phyloP scores from a whole-genome alignment of 1,140 invertebrate genomes.

The Trichonephila clavata region DNA sequence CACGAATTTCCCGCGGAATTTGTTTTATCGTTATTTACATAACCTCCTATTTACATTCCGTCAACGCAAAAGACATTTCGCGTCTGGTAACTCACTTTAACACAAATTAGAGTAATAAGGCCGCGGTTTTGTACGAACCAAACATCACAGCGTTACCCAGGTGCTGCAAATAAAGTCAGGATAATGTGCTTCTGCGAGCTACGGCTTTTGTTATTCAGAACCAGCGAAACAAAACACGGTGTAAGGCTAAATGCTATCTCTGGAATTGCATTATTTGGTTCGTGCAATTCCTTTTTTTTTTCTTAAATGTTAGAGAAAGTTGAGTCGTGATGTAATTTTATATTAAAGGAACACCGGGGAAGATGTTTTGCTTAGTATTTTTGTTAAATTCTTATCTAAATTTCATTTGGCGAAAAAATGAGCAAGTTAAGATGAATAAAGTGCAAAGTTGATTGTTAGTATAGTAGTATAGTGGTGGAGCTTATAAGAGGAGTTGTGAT shows the following conservation, averaged over 20 bases:
- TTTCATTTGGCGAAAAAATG: neutral
- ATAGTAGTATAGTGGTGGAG: no score
- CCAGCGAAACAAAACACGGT: neutral
- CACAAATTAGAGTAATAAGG: conserved; percentile 52
- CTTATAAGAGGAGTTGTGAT: no score
- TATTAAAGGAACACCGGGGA: neutral
- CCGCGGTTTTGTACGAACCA: neutral
- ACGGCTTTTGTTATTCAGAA: neutral
- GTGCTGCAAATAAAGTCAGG: conserved; percentile 10
- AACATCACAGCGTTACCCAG: neutral
- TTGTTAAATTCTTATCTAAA: conserved; percentile 16
- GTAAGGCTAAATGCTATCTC: neutral
- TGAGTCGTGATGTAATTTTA: conserved; percentile 22
- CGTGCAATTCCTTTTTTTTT: neutral
- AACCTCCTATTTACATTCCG: conserved; percentile 46
- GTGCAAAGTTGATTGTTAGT: no score
- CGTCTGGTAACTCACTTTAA: conserved; percentile 50
- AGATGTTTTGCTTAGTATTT: neutral
- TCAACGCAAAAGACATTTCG: conserved; percentile 36
- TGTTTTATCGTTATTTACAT: conserved; percentile 59
- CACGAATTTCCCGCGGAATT: conserved; percentile 42
- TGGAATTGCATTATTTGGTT: neutral
- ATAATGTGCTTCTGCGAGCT: neutral
- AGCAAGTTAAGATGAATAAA: no score
- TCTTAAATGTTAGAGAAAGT: neutral